Evolutionary conservation across 2,888 invertebrate genomes (phyloP), one percentile per base, ranked within the genome.

Genomic region (Halictus quadricinctus): DNA sequence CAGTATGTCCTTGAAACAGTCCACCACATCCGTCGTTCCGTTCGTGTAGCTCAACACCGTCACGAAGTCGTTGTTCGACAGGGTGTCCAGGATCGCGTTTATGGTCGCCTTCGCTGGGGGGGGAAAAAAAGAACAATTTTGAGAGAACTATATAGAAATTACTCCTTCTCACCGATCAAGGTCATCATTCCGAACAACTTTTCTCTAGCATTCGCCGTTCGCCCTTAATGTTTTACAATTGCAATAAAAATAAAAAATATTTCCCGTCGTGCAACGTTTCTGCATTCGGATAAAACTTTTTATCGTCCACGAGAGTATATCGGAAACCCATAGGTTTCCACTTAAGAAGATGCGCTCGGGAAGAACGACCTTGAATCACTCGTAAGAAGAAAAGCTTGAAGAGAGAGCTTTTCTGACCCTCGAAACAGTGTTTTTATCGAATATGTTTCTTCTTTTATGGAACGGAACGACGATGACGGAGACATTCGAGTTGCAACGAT

Each of bases 1-100:
- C 25, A 99, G 95, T 74, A 96, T 96, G 79, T 97, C 96, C 87
- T 96, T 96, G 94, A 98, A 99, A 95, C 99, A 99, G 0, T 96
- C 96, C 46, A 99, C 97, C 8, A 98, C 96, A 91, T 97, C 97
- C 12, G 96, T 94, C 0, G 97, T 96, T 43, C 96, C 95, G 69
- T 97, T 96, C 90, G 98, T 98, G 91, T 97, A 98, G 93, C 97
- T 96, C 91, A 98, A 97, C 48, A 99, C 97, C 92, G 99, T 99
- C 81, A 99, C 98, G 94, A 97, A 99, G 95, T 99, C 99, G 94
- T 99, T 99, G 94, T 99, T 99, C 12, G 98, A 99, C 75, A 99
- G 96, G 0, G 99, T 99, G 86, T 98, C 98, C 91, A 99, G 95
- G 84, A 99, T 97, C 66, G 97, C 97, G 83, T 96, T 96, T 41